Conservation (phyloP, 2,113 vertebrate genomes). For the Proterorhinus semilunaris region DNA sequence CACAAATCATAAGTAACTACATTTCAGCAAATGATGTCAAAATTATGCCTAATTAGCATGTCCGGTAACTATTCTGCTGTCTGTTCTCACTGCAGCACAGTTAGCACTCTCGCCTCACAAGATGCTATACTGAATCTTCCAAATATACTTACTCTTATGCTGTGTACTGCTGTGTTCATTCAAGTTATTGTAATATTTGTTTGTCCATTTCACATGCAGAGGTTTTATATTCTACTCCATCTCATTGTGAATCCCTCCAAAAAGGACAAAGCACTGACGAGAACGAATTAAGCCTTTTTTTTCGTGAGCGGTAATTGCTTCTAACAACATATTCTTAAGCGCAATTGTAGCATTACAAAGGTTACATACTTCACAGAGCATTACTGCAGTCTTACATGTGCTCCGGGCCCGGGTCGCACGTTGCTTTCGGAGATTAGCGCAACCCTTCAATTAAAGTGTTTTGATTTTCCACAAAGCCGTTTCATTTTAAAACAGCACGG, state of each 20-base stretch:
- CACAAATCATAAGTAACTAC: too few species aligned
- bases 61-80: too few species aligned
- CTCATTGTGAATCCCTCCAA: not conserved
- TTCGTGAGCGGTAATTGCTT: not conserved
- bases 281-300: not conserved
- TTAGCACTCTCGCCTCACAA: too few species aligned
- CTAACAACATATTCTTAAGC: conserved; percentile 1
- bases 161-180: not conserved
- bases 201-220: not conserved
- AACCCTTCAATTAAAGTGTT: conserved; percentile 65
- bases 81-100: too few species aligned
- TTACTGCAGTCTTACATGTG: conserved; percentile 6
- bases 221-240: not conserved
- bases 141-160: not conserved
- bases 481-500: conserved; percentile 56
- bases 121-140: not conserved
- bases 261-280: not conserved
- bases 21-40: too few species aligned
- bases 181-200: not conserved
- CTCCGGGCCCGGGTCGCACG: not conserved
- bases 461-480: conserved; percentile 60
- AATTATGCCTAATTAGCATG: too few species aligned
- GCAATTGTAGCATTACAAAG: conserved; percentile 11
- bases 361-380: conserved; percentile 10
- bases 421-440: conserved; percentile 38